Evolutionary conservation across 2,113 vertebrate species (phyloP).

Genomic region (Chamaea fasciata): DNA sequence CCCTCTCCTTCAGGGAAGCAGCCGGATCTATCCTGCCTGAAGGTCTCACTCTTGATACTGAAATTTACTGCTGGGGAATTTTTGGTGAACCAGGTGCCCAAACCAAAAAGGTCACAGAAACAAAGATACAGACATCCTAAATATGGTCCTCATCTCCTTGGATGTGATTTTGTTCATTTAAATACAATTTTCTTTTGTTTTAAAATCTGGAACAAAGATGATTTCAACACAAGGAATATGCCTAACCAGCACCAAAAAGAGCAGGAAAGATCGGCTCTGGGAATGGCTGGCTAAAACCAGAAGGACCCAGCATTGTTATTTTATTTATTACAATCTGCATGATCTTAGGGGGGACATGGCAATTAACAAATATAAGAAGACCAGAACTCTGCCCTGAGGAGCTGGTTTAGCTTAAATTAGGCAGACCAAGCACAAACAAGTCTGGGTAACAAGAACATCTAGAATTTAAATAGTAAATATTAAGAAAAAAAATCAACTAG

Average conservation of each 20-base stretch:
- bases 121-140: not conserved
- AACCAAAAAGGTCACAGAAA: not conserved
- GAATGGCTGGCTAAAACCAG: not conserved
- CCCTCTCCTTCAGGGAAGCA: not conserved
- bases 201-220: not conserved
- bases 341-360: not conserved
- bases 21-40: not conserved
- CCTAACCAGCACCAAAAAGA: not conserved
- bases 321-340: not conserved
- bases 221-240: not conserved
- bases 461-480: constrained; percentile 42
- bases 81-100: not conserved
- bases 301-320: not conserved
- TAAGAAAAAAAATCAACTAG: not conserved
- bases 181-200: not conserved
- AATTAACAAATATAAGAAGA: constrained; percentile 10
- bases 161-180: not conserved
- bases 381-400: constrained; percentile 30
- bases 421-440: constrained; percentile 1
- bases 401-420: constrained; percentile 15
- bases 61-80: not conserved
- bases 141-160: not conserved
- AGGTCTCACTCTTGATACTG: not conserved
- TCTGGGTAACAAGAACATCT: not conserved
- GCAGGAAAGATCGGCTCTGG: not conserved